Base-by-base conservation (phyloP, 53 echinoderm and acorn worm genomes). In the Stichopus horrens region DNA sequence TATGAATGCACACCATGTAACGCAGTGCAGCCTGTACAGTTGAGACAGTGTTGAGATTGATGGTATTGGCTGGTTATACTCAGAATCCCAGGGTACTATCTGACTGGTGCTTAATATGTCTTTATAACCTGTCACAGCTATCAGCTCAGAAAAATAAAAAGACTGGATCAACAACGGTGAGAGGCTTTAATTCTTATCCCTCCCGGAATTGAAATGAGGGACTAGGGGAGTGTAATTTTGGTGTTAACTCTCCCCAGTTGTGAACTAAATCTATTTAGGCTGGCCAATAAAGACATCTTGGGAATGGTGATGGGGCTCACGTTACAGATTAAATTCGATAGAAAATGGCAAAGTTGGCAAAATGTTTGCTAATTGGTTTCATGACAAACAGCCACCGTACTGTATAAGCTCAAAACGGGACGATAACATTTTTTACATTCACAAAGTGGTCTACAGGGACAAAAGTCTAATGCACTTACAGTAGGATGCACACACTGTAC, bases 31-130 rank as follows among this genome's bases (percentile, higher is more conserved):
- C 37, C 37, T 37, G 37, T 37, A 37, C 37, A 37, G 37, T 37
- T 37, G 37, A 37, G 37, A 37, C 37, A 37, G 71, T 71, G 71
- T n/a, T n/a, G 18, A 71, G 21, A 71, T 71, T 71, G 71, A 71
- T 20, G 18, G 71, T 16, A 18, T 71, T 18, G 71, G 71, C 19
- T 37, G 37, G 37, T 37, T 37, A 37, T 37, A 37, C 71, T 7
- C 71, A 16, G 71, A 71, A 71, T 71, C 71, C 71, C 71, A 71
- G 71, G 71, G 18, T 20, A 71, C n/a, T 71, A n/a, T 71, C 71
- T 71, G 71, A 71, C 19, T 71, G 71, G 6, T 71, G 19, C 71
- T 71, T 71, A 18, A 71, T 71, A 20, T 71, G 71, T 71, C 71
- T 71, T 71, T 71, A 71, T 37, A 37, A 37, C 37, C 37, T 37